Base-by-base conservation (phyloP, 2,888 invertebrate genomes). In the Chironomus tentans region DNA sequence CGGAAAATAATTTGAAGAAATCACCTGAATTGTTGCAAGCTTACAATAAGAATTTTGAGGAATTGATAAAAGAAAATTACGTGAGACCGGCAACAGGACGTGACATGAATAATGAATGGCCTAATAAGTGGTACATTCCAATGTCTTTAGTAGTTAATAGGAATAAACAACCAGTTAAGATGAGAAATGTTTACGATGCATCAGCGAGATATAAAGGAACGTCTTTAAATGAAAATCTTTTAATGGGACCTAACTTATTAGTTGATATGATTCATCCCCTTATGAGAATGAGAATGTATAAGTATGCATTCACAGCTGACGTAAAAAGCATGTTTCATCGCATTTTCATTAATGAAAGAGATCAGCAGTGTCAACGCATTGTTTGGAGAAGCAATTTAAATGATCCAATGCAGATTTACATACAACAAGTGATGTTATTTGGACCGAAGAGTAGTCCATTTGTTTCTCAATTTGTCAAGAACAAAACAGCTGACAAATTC, bases 201-300 rank as follows among this genome's bases (percentile, higher is more conserved):
- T 81, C 81, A 2, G 81, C 80, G 3, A 79, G 77, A 21, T 77
- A 77, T 13, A 46, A 79, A 3, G 80, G 80, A 5, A 62, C 77
- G 4, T 79, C 79, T 2, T 75, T 82, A 6, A 82, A 82, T 76
- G 79, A 79, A 10, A 47, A 78, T 4, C 70, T 83, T 5, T 47
- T 82, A 3, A 79, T 78, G 21, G 82, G 82, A 0, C 82, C 82
- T 0, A 81, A 82, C 48, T 70, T 81, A 2, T 77, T 82, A 4
- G 78, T 79, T 7, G 79, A 82, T 6, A 76, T 84, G 61, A 76
- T 80, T 0, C 81, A 81, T 3, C 80, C 83, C 0, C 69, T 83
- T 68, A 79, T 81, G 77, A 80, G 81, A 1, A 84, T 83, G 76
- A 76, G 83, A 65, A 80, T 81, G 77, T 77, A 80, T 18, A 78